Conservation (phyloP, 2,888 invertebrate genomes). For the Eristalis arbustorum region DNA sequence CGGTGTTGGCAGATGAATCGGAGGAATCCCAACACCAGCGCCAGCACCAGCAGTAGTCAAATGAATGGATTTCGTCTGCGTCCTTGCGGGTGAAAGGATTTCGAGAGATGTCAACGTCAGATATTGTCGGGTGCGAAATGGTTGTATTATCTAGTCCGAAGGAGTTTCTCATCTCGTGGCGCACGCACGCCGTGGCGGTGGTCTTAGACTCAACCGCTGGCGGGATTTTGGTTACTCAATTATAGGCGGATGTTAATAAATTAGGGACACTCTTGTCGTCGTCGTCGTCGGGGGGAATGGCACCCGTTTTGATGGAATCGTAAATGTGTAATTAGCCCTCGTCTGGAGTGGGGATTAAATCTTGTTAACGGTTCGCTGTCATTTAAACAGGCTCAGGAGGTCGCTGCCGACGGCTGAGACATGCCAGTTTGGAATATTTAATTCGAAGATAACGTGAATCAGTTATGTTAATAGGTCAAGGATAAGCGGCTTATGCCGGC, state of each 20-base stretch:
- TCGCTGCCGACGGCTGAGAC: not conserved
- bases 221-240: not conserved
- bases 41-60: not conserved
- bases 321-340: conserved; percentile 4
- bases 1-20: not conserved
- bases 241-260: conserved; percentile 11
- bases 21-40: not conserved
- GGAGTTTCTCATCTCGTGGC: not conserved
- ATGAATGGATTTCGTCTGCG: conserved; percentile 18
- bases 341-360: conserved; percentile 1
- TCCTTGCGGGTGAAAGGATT: conserved; percentile 23
- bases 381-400: not conserved
- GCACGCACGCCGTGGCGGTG: not conserved
- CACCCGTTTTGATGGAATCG: not conserved
- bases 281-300: not conserved
- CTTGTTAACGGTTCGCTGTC: not conserved
- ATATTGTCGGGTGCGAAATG: conserved; percentile 9
- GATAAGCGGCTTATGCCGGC: not conserved
- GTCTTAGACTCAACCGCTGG: not conserved
- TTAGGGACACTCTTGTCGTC: not conserved
- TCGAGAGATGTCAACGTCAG: conserved; percentile 40
- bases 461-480: not conserved
- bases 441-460: not conserved
- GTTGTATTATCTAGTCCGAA: not conserved
- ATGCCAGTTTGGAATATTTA: not conserved